Conservation (phyloP, 2,888 invertebrate species). For the Dolichopus griseipennis region DNA sequence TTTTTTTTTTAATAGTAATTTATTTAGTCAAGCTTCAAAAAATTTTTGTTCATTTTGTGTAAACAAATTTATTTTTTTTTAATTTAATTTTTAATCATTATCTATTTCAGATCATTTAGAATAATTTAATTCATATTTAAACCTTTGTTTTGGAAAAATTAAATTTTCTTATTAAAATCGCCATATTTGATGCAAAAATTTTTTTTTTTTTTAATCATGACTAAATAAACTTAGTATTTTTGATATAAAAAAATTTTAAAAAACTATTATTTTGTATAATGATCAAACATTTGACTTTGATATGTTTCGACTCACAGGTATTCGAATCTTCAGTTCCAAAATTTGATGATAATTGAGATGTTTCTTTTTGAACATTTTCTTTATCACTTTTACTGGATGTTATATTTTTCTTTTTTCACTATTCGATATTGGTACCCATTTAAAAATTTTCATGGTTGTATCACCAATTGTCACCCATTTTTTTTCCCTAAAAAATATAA, state of each 20-base stretch:
- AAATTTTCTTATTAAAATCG: not conserved
- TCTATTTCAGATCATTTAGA: no score
- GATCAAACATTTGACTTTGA: conserved; percentile 8
- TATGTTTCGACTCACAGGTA: conserved; percentile 55
- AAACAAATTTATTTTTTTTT: no score
- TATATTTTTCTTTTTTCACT: conserved; percentile 66
- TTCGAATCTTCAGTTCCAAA: conserved; percentile 81
- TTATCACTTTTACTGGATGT: conserved; percentile 59
- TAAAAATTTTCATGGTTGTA: conserved; percentile 96
- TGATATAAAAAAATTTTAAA: not conserved
- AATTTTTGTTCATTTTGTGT: no score
- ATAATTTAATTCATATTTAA: no score
- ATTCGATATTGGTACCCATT: conserved; percentile 92
- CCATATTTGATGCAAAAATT: not conserved
- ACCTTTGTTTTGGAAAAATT: no score
- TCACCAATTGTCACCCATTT: conserved; percentile 99
- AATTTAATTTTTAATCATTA: no score
- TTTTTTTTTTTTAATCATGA: not conserved
- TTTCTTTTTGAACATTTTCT: conserved; percentile 73
- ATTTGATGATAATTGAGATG: conserved; percentile 62
- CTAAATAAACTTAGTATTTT: not conserved
- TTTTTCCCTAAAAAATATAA: conserved; percentile 71
- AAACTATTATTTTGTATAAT: not conserved
- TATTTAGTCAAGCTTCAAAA: no score
- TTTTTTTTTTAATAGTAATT: no score